Evolutionary conservation across 2,113 vertebrate genomes (phyloP).

Genomic region (Galeopterus variegatus): DNA sequence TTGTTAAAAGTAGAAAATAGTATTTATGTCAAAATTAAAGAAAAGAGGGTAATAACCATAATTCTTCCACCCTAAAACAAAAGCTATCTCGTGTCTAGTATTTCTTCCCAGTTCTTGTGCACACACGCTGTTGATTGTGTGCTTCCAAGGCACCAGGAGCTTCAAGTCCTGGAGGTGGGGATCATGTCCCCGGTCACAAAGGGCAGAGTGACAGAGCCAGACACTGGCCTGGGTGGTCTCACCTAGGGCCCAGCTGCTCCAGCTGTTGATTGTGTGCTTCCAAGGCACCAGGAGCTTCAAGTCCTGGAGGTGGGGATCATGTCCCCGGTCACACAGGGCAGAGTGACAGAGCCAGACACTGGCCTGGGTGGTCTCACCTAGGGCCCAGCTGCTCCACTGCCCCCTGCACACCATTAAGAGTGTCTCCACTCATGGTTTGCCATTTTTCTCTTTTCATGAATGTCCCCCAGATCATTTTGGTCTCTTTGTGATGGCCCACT

Average conservation of each 20-base stretch:
- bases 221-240: not conserved
- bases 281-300: not conserved
- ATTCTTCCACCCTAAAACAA: not conserved
- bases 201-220: not conserved
- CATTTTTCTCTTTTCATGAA: not conserved
- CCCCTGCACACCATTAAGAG: accelerated
- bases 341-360: not conserved
- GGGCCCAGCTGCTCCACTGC: not conserved
- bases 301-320: not conserved
- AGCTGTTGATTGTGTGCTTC: too few species aligned
- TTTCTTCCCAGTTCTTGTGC: not conserved
- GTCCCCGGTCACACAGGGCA: not conserved
- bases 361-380: not conserved
- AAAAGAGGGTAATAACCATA: not conserved
- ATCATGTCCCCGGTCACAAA: not conserved
- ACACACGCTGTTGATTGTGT: not conserved
- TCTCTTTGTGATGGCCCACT: not conserved
- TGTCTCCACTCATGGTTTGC: not conserved
- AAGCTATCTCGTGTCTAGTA: not conserved
- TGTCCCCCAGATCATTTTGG: not conserved
- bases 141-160: not conserved
- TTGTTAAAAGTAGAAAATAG: not conserved
- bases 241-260: not conserved
- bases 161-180: not conserved
- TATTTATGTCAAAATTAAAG: constrained; percentile 12